phyloP scores from a whole-genome alignment of 1,140 invertebrate genomes.

The Habropoda laboriosa region DNA sequence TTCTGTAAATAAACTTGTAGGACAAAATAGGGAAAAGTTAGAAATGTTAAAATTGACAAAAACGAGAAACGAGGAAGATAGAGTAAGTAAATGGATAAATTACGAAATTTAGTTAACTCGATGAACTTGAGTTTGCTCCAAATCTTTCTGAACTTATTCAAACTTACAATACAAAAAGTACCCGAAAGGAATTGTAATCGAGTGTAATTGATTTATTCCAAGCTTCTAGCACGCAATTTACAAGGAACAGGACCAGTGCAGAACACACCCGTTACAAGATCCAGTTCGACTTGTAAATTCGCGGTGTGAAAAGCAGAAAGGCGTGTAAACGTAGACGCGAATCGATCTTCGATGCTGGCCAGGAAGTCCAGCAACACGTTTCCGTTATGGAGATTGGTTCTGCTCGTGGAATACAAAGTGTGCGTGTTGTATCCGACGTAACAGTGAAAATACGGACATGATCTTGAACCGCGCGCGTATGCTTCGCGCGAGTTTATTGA shows the following conservation, averaged over 20 bases:
- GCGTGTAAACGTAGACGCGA: slow-evolving; percentile 28
- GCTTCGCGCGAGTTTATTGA: slow-evolving; percentile 63
- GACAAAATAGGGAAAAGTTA: no score
- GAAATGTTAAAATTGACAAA: no score
- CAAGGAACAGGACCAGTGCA: no score
- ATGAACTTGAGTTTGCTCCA: no score
- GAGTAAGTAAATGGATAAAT: no score
- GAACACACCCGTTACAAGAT: background rate
- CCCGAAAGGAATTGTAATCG: no score
- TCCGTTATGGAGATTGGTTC: slow-evolving; percentile 74
- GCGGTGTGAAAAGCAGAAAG: slow-evolving; percentile 12
- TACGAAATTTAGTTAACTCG: no score
- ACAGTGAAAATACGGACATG: slow-evolving; percentile 23
- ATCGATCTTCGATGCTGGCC: slow-evolving; percentile 56
- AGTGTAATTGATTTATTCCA: background rate
- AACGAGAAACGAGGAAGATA: no score
- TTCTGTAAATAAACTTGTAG: no score
- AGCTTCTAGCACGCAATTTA: background rate
- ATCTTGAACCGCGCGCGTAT: background rate
- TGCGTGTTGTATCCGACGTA: slow-evolving; percentile 51
- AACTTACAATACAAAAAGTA: no score
- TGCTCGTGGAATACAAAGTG: slow-evolving; percentile 71
- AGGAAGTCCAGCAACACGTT: slow-evolving; percentile 55
- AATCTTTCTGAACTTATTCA: no score
- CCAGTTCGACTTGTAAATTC: background rate